Conservation (phyloP, 2,797 vertebrate species). For the Cygnus olor region DNA sequence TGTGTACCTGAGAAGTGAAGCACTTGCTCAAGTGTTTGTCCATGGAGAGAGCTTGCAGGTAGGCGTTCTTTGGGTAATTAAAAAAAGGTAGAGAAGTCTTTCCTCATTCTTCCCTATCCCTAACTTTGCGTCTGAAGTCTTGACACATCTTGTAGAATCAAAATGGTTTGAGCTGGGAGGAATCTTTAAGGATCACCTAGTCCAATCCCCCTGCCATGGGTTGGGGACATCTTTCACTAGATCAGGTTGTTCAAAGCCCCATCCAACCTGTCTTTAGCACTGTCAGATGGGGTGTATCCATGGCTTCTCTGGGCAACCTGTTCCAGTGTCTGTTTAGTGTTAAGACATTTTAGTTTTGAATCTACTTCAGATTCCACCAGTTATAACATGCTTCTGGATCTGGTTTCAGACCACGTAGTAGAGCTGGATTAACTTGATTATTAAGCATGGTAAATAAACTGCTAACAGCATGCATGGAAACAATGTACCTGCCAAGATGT, state of each 20-base stretch:
- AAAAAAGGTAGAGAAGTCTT: not conserved
- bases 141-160: not conserved
- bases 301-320: not conserved
- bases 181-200: not conserved
- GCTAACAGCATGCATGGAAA: not conserved
- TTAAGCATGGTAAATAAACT: not conserved
- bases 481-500: not conserved
- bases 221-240: not conserved
- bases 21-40: conserved; percentile 91
- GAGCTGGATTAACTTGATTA: not conserved
- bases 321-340: not conserved
- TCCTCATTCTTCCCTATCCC: rapidly evolving
- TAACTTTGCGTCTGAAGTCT: not conserved
- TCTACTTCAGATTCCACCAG: not conserved
- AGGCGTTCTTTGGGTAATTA: not conserved
- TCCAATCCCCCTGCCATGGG: not conserved
- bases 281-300: not conserved
- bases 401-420: not conserved
- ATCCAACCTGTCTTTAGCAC: not conserved
- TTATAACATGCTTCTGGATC: not conserved
- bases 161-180: not conserved
- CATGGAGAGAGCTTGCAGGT: conserved; percentile 97
- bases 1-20: conserved; percentile 87
- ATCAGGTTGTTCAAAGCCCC: not conserved
- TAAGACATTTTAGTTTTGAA: not conserved